Conservation (phyloP, 2,797 vertebrate species). For the Pangasius larnaudii region DNA sequence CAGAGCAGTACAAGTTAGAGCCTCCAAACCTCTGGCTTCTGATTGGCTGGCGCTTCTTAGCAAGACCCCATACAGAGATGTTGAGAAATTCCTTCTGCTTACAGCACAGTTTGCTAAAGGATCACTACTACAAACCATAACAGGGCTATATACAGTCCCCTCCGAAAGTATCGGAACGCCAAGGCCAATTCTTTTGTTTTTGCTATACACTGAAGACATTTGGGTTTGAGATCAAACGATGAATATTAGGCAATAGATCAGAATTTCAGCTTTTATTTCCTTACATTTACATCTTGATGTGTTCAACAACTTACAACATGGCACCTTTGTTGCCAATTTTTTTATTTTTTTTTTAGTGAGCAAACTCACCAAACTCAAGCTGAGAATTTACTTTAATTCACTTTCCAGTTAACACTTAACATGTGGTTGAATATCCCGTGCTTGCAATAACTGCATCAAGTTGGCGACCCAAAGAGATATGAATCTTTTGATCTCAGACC, state of each 20-base stretch:
- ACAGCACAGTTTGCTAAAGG: slow-evolving; percentile 15
- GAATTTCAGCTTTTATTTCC: neutral
- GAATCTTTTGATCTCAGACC: neutral
- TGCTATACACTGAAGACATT: neutral
- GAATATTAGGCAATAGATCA: neutral
- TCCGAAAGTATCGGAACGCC: neutral
- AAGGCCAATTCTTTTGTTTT: neutral
- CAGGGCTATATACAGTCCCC: neutral
- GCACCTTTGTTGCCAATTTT: neutral
- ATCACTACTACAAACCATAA: neutral
- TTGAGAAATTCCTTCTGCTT: slow-evolving; percentile 32
- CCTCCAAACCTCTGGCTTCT: slow-evolving; percentile 2
- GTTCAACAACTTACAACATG: neutral
- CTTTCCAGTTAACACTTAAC: neutral
- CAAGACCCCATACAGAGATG: slow-evolving; percentile 39
- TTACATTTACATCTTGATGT: neutral
- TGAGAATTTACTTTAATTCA: too few relatives aligned
- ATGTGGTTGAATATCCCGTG: neutral
- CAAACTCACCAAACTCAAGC: too few relatives aligned
- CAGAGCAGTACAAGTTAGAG: slow-evolving; percentile 34
- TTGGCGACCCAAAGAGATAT: neutral
- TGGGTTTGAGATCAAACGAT: neutral
- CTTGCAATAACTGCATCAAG: neutral
- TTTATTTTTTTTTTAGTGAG: neutral
- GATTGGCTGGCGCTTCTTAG: slow-evolving; percentile 48